These are phyloP conservation scores for Mirza zaza DNA, from an alignment of 2,113 vertebrate species.

Conservation along the genomic window DNA sequence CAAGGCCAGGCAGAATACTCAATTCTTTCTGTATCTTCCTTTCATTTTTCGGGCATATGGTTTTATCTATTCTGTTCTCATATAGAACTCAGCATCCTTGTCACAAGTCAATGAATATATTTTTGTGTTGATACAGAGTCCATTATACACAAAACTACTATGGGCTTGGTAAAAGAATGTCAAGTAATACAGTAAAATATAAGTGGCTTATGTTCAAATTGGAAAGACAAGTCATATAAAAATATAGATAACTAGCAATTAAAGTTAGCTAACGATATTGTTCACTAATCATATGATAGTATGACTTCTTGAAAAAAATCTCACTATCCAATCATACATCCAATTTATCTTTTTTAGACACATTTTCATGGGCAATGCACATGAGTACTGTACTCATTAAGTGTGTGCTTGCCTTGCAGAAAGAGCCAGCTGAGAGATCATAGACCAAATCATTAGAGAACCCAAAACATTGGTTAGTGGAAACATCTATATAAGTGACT, in stretches of 20 bases:
- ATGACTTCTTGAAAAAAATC: background rate
- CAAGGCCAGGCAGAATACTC: background rate
- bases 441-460: slow-evolving; percentile 21
- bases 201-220: background rate
- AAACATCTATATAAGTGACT: background rate
- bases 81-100: background rate
- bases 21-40: background rate
- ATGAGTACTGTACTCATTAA: background rate
- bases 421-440: background rate
- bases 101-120: background rate
- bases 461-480: background rate
- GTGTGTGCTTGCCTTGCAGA: slow-evolving; percentile 9
- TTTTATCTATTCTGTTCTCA: background rate
- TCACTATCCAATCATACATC: background rate
- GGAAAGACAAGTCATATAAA: background rate
- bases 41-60: background rate
- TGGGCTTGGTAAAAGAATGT: background rate
- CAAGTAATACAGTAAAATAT: background rate
- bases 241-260: slow-evolving; percentile 41
- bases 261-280: background rate
- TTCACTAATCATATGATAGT: background rate
- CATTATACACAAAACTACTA: slow-evolving; percentile 1
- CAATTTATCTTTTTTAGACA: slow-evolving; percentile 30
- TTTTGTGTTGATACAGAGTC: background rate
- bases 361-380: background rate